Conservation (phyloP, 2,888 invertebrate species). For the Junonia oenone region DNA sequence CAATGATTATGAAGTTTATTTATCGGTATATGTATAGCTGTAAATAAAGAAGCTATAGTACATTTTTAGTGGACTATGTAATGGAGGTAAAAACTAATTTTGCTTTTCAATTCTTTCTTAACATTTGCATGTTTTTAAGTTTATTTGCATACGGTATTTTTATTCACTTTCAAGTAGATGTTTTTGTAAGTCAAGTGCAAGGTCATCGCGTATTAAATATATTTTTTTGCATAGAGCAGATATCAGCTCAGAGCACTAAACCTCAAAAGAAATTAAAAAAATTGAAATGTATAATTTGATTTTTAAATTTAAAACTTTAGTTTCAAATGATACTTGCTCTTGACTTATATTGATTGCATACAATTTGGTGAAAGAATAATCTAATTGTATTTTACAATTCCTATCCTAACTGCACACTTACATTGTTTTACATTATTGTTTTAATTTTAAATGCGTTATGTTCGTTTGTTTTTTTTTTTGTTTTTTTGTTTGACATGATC, state of each 20-base stretch:
- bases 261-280: neutral
- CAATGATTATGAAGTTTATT: conserved; percentile 14
- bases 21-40: conserved; percentile 6
- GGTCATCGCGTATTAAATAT: conserved; percentile 29
- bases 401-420: conserved; percentile 71
- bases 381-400: conserved; percentile 71
- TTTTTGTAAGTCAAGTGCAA: conserved; percentile 62
- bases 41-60: conserved; percentile 13
- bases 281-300: no score
- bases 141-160: conserved; percentile 59
- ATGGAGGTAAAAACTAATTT: conserved; percentile 40
- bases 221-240: no score
- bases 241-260: no score
- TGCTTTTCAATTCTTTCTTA: conserved; percentile 30
- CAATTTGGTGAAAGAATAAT: conserved; percentile 66
- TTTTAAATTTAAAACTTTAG: no score
- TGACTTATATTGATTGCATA: conserved; percentile 51
- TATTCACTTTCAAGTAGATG: conserved; percentile 50
- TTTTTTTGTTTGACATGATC: conserved; percentile 67
- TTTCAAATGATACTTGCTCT: conserved; percentile 46
- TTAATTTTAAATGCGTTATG: conserved; percentile 52
- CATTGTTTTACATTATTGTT: conserved; percentile 43
- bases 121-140: conserved; percentile 55
- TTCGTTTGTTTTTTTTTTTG: conserved; percentile 42
- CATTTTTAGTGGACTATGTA: conserved; percentile 18